phyloP scores from a whole-genome alignment of 2,797 vertebrate genomes.

The Sebastes trivittatus region DNA sequence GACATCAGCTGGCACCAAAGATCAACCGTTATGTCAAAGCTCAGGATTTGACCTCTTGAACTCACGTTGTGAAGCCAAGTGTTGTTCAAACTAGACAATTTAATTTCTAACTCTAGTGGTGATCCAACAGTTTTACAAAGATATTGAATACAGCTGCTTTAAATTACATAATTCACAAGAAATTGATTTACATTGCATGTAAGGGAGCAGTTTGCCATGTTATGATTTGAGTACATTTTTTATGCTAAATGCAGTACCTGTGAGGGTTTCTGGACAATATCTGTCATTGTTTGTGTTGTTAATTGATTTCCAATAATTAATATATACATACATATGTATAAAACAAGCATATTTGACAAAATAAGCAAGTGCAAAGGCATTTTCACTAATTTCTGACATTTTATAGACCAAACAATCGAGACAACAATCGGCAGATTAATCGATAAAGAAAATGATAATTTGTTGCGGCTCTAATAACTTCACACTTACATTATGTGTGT shows the following conservation, averaged over 20 bases:
- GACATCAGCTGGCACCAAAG: conserved; percentile 47
- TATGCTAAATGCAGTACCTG: too few species aligned
- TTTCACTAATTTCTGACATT: too few species aligned
- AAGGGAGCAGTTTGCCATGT: too few species aligned
- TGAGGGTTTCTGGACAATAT: too few species aligned
- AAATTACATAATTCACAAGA: not conserved
- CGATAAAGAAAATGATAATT: not conserved
- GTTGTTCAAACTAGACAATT: not conserved
- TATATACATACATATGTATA: too few species aligned
- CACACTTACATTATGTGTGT: not conserved
- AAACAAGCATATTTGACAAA: too few species aligned
- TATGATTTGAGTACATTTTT: too few species aligned
- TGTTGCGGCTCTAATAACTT: not conserved
- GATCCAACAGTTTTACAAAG: not conserved
- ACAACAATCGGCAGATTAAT: not conserved
- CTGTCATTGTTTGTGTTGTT: too few species aligned
- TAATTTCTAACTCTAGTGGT: not conserved
- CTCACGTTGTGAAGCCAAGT: not conserved
- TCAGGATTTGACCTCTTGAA: conserved; percentile 17
- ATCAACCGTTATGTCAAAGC: conserved; percentile 36
- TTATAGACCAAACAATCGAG: too few species aligned
- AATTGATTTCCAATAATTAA: too few species aligned
- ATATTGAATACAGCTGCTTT: not conserved
- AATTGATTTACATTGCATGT: not conserved
- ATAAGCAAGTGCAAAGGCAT: too few species aligned